Conservation (phyloP, 2,888 invertebrate species). For the Bruchidius siliquastri region DNA sequence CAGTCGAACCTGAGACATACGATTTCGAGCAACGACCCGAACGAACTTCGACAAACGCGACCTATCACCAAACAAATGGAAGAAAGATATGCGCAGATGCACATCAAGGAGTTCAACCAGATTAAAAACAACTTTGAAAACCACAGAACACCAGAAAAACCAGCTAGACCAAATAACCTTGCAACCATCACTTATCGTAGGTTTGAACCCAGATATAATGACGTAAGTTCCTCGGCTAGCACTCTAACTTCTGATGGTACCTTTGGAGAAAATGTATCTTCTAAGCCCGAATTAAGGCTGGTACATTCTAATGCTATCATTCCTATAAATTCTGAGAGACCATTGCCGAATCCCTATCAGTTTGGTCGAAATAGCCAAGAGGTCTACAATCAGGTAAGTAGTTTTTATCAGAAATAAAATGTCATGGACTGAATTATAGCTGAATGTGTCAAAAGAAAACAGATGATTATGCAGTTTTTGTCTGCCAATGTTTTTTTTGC, state of each 20-base stretch:
- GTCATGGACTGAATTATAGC: too few relatives aligned
- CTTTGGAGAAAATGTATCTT: constrained; percentile 16
- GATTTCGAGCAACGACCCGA: constrained; percentile 17
- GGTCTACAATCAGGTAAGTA: background rate
- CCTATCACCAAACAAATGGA: constrained; percentile 14
- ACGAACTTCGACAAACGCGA: constrained; percentile 6
- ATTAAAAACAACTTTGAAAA: constrained; percentile 33
- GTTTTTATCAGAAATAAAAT: background rate
- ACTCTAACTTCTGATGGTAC: constrained; percentile 38
- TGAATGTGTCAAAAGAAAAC: too few relatives aligned
- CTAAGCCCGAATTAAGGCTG: constrained; percentile 27
- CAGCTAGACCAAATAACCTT: constrained; percentile 20
- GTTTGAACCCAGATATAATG: constrained; percentile 36
- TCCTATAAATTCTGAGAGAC: constrained; percentile 42
- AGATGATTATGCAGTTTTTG: too few relatives aligned
- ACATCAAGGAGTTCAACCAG: constrained; percentile 36
- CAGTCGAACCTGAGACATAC: constrained; percentile 35
- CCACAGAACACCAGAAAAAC: constrained; percentile 22
- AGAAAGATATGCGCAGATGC: constrained; percentile 36
- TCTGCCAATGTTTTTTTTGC: too few relatives aligned
- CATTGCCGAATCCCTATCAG: constrained; percentile 43
- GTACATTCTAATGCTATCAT: constrained; percentile 45
- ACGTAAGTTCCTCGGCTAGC: constrained; percentile 43
- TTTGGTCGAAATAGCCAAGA: constrained; percentile 9
- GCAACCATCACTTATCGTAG: constrained; percentile 28